These are phyloP conservation scores for Perdita meconis DNA, from an alignment of 2,888 invertebrate species.

Conservation along the genomic window DNA sequence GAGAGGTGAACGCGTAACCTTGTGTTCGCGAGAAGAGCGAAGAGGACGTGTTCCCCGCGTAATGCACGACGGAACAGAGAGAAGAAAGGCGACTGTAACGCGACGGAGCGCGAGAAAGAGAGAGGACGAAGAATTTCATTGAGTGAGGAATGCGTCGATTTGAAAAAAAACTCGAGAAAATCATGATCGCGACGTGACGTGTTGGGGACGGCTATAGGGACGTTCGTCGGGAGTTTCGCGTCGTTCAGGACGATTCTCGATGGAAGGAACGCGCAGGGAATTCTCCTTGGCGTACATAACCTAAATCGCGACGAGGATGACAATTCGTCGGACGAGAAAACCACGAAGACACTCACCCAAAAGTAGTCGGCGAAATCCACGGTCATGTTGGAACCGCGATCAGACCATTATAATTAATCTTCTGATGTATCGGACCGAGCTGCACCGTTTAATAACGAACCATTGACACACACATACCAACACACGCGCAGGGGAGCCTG, in stretches of 20 bases:
- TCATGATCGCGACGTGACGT: slow-evolving; percentile 14
- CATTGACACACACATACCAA: slow-evolving; percentile 50
- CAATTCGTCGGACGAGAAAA: slow-evolving; percentile 26
- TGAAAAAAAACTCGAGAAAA: slow-evolving; percentile 6
- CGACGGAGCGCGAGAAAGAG: slow-evolving; percentile 20
- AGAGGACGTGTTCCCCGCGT: slow-evolving; percentile 35
- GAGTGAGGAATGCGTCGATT: slow-evolving; percentile 33
- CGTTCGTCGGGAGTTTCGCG: neutral
- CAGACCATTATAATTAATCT: slow-evolving; percentile 77
- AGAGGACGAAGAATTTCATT: slow-evolving; percentile 33
- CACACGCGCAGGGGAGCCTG: slow-evolving; percentile 13
- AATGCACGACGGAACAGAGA: slow-evolving; percentile 25
- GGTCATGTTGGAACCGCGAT: slow-evolving; percentile 84
- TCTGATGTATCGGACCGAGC: slow-evolving; percentile 45
- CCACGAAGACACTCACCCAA: slow-evolving; percentile 84
- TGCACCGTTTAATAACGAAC: slow-evolving; percentile 54
- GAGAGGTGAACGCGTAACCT: slow-evolving; percentile 52
- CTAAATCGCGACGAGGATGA: slow-evolving; percentile 50
- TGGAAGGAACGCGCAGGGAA: neutral
- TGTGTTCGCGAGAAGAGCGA: slow-evolving; percentile 33
- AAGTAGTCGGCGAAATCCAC: slow-evolving; percentile 87
- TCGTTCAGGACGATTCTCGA: neutral
- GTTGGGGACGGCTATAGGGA: too few species aligned
- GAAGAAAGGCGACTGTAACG: slow-evolving; percentile 19
- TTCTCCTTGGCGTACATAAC: slow-evolving; percentile 40